phyloP scores from a whole-genome alignment of 37 sponge, comb jelly and placozoan species.

The Hexactinellida sp. region DNA sequence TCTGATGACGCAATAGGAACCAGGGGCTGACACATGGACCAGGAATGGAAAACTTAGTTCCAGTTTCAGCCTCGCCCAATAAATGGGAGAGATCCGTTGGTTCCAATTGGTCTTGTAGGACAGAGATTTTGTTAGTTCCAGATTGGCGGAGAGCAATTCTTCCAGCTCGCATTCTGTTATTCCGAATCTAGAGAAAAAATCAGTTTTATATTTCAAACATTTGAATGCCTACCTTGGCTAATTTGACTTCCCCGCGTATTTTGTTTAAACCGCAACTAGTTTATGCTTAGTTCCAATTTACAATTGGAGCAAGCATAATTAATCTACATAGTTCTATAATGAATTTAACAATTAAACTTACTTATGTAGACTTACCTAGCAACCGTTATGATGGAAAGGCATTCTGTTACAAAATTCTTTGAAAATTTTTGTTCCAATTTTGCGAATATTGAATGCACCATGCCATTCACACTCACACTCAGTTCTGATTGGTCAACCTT shows the following conservation, averaged over 20 bases:
- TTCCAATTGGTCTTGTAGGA: background rate
- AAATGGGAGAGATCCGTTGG: background rate
- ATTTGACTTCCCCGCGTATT: background rate
- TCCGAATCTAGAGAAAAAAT: background rate
- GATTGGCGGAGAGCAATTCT: background rate
- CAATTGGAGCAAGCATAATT: no score
- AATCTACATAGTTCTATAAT: background rate
- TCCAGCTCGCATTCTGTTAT: background rate
- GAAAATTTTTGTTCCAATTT: background rate
- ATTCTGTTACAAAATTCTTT: background rate
- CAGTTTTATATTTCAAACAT: background rate
- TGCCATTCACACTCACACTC: background rate
- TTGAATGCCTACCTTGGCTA: background rate
- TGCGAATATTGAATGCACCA: background rate
- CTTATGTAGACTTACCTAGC: background rate
- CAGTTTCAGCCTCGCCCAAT: background rate
- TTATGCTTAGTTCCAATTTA: conserved; percentile 8
- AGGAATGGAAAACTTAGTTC: background rate
- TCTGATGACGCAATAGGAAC: background rate
- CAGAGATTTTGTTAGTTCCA: background rate
- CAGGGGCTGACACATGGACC: background rate
- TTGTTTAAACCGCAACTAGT: background rate
- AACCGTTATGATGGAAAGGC: conserved; percentile 9
- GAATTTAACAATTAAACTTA: background rate
- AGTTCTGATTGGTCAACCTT: background rate